Conservation (phyloP, 1,140 invertebrate genomes). For the Bombus ignitus region DNA sequence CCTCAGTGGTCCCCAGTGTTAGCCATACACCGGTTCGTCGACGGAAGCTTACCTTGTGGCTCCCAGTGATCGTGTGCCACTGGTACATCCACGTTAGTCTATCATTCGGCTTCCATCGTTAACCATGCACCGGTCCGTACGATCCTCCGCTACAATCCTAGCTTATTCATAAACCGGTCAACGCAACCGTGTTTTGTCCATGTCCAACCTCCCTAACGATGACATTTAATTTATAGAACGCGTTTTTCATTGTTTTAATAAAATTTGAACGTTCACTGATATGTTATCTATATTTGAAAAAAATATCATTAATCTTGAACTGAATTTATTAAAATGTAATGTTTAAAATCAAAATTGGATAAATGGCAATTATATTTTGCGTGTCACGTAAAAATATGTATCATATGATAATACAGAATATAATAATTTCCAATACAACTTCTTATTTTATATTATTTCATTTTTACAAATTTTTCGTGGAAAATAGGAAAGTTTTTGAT, state of each 20-base stretch:
- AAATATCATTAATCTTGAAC: not conserved
- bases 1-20: not conserved
- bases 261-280: too few relatives aligned
- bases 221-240: not conserved
- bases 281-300: too few relatives aligned
- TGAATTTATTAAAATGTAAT: not conserved
- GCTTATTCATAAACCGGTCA: slow-evolving; percentile 1
- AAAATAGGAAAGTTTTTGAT: too few relatives aligned
- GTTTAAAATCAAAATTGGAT: too few relatives aligned
- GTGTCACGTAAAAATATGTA: too few relatives aligned
- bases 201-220: not conserved
- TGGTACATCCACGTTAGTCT: not conserved
- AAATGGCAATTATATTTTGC: too few relatives aligned
- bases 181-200: not conserved
- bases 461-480: too few relatives aligned
- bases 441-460: too few relatives aligned
- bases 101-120: not conserved
- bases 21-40: not conserved
- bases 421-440: too few relatives aligned
- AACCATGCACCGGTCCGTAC: too few relatives aligned
- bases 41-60: not conserved
- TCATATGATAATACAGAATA: too few relatives aligned
- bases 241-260: not conserved
- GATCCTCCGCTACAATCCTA: not conserved
- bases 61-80: not conserved